A percentile compares a stretch with the other conserved stretches of the same genome.
These are phyloP conservation scores for Gadopsis bispinosus DNA, from an alignment of 2,797 vertebrate species.

Conservation along the genomic window DNA sequence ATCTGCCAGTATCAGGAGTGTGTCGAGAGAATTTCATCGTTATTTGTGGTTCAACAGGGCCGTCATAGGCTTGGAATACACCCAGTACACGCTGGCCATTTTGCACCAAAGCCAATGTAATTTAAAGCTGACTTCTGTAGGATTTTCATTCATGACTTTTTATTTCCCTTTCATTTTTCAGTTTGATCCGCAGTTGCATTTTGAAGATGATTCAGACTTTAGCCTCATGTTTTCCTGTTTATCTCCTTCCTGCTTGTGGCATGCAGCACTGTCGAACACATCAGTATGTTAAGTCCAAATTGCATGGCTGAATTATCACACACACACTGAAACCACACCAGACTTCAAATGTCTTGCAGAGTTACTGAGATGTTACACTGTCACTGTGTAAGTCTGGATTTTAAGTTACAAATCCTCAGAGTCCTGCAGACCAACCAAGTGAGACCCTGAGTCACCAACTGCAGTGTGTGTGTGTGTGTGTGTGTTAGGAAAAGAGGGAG, in stretches of 20 bases:
- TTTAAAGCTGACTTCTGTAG: constrained; percentile 25
- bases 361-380: constrained; percentile 65
- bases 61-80: constrained; percentile 42
- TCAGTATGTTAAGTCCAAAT: constrained; percentile 75
- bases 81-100: constrained; percentile 14
- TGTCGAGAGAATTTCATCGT: constrained; percentile 46
- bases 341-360: constrained; percentile 69
- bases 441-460: constrained; percentile 70
- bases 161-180: constrained; percentile 27
- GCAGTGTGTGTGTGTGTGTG: constrained; percentile 32
- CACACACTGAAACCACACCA: constrained; percentile 27
- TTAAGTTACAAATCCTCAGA: constrained; percentile 80
- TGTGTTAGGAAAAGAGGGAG: constrained; percentile 18
- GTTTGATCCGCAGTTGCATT: constrained; percentile 41
- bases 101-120: constrained; percentile 38
- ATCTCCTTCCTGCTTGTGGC: constrained; percentile 45
- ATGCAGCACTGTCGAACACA: constrained; percentile 55
- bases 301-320: constrained; percentile 63
- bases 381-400: constrained; percentile 73
- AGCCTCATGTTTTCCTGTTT: constrained; percentile 42
- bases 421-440: constrained; percentile 68
- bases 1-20: constrained; percentile 47
- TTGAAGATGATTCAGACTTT: constrained; percentile 22
- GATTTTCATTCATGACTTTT: constrained; percentile 36
- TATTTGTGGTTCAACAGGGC: constrained; percentile 32